Percentiles rank a stretch among this genome's conserved stretches.
These are phyloP conservation scores for Chondrosia reniformis DNA, from an alignment of 37 sponge, comb jelly and placozoan species.

Conservation along the genomic window DNA sequence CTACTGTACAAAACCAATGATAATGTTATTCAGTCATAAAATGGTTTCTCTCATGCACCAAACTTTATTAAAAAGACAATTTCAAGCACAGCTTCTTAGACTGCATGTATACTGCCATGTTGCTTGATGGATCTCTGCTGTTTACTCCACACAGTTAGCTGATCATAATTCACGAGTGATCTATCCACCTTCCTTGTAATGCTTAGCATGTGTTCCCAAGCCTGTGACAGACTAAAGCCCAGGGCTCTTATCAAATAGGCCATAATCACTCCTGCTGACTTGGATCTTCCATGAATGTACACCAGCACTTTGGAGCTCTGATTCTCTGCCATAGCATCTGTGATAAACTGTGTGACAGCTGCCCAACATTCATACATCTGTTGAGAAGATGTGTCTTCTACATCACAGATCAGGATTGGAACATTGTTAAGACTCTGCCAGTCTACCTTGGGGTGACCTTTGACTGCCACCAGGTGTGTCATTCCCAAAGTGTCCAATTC, in stretches of 20 bases:
- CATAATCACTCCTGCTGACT: slow-evolving; percentile 56
- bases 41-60: too few species aligned
- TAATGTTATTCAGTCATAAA: too few species aligned
- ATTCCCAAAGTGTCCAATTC: slow-evolving; percentile 34
- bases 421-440: slow-evolving; percentile 37
- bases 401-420: slow-evolving; percentile 32
- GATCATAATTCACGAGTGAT: slow-evolving; percentile 40
- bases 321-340: background rate
- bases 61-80: too few species aligned
- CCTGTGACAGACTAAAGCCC: slow-evolving; percentile 11
- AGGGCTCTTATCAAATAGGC: slow-evolving; percentile 41
- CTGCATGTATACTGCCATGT: too few species aligned
- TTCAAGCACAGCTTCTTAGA: too few species aligned
- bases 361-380: slow-evolving; percentile 51
- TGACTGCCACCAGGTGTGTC: slow-evolving; percentile 51
- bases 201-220: slow-evolving; percentile 39
- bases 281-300: slow-evolving; percentile 48
- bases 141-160: slow-evolving; percentile 40
- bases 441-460: slow-evolving; percentile 29
- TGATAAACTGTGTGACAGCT: slow-evolving; percentile 38
- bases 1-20: too few species aligned
- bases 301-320: slow-evolving; percentile 27
- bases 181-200: slow-evolving; percentile 31
- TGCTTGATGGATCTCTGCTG: too few species aligned
- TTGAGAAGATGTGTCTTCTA: slow-evolving; percentile 35